Evolutionary conservation across 2,888 invertebrate species (phyloP).

Genomic region (Coelopa pilipes): DNA sequence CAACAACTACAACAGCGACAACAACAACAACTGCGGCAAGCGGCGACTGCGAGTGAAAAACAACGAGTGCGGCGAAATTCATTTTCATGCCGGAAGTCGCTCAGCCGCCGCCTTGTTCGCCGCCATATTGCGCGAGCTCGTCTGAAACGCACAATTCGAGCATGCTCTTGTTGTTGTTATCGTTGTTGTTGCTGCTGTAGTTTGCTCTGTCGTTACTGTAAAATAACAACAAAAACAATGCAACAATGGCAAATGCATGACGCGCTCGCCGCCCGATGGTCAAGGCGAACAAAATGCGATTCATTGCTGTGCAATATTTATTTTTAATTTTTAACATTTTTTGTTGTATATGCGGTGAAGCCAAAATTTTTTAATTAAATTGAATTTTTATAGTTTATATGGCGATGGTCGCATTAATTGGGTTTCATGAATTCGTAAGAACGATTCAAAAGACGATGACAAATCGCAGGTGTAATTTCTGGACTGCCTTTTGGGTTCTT

Average conservation of each 20-base stretch:
- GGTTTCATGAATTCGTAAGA: background rate
- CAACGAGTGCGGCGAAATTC: background rate
- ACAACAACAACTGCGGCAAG: background rate
- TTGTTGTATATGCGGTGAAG: background rate
- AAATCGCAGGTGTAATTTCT: too few species aligned
- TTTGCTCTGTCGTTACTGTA: constrained; percentile 27
- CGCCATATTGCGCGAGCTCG: constrained; percentile 17
- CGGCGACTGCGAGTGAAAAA: constrained; percentile 4
- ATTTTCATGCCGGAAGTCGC: constrained; percentile 22
- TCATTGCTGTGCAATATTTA: background rate
- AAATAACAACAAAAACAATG: constrained; percentile 4
- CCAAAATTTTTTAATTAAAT: background rate
- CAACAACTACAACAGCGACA: background rate
- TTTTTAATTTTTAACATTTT: background rate
- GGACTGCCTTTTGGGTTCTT: too few species aligned
- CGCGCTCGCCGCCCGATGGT: constrained; percentile 1
- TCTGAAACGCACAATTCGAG: constrained; percentile 44
- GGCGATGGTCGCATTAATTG: background rate
- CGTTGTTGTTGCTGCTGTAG: too few species aligned
- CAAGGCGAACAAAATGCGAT: background rate
- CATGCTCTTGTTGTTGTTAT: constrained; percentile 1
- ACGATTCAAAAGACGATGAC: background rate
- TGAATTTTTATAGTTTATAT: background rate
- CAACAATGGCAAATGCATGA: background rate
- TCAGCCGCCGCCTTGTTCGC: constrained; percentile 1